These are phyloP conservation scores for Corynorhinus townsendii DNA, from an alignment of 2,113 vertebrate species.

Conservation along the genomic window DNA sequence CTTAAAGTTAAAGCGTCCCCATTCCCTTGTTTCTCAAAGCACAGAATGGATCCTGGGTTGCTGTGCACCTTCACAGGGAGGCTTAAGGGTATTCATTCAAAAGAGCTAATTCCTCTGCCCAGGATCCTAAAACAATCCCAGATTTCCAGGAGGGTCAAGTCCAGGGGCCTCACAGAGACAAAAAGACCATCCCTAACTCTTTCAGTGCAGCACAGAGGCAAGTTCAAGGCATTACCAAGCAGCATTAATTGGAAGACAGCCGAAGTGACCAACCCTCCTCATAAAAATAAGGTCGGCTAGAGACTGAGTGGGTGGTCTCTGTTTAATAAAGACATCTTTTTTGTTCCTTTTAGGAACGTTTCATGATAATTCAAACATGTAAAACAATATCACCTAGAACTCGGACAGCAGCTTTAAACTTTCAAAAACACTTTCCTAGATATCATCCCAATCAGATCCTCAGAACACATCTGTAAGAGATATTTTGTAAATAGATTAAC, in stretches of 20 bases:
- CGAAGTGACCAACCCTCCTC: not conserved
- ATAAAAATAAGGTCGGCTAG: not conserved
- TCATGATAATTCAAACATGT: not conserved
- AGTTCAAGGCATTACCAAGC: not conserved
- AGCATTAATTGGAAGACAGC: not conserved
- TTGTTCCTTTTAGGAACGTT: not conserved
- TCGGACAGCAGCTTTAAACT: not conserved
- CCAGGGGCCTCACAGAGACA: not conserved
- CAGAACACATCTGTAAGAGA: not conserved
- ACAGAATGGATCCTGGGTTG: not conserved
- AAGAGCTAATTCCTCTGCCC: not conserved
- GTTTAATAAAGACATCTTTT: not conserved
- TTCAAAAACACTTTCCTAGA: constrained; percentile 4
- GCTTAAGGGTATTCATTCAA: not conserved
- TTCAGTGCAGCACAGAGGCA: not conserved
- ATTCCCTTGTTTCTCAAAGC: not conserved
- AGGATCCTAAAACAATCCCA: not conserved
- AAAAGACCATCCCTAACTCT: not conserved
- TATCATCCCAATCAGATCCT: not conserved
- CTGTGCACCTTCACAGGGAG: not conserved
- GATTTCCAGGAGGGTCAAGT: not conserved
- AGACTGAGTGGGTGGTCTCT: not conserved
- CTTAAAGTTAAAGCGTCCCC: not conserved
- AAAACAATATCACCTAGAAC: not conserved
- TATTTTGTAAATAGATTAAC: not conserved